Conservation (phyloP, 2,888 invertebrate genomes). For the Drosophila subquinaria region DNA sequence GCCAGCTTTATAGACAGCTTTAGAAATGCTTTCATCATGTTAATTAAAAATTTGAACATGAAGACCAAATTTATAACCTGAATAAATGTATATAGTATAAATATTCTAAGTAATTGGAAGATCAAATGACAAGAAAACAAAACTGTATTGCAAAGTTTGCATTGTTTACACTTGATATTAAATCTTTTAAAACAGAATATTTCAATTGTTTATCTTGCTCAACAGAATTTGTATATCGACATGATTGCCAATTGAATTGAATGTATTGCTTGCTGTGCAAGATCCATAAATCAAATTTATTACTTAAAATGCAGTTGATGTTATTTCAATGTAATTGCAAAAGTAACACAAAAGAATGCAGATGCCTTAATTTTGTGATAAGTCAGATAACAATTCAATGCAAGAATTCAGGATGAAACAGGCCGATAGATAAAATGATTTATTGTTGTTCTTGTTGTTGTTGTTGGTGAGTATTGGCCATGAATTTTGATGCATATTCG, state of each 20-base stretch:
- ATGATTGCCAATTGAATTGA: constrained; percentile 4
- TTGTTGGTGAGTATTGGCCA: background rate
- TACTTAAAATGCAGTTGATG: constrained; percentile 23
- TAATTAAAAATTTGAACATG: constrained; percentile 55
- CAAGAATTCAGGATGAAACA: constrained; percentile 1
- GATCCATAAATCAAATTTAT: constrained; percentile 31
- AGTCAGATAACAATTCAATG: constrained; percentile 19
- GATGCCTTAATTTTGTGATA: constrained; percentile 4
- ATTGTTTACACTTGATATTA: background rate
- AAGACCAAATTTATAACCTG: background rate
- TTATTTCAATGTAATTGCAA: constrained; percentile 34
- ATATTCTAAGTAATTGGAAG: constrained; percentile 1
- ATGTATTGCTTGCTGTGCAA: background rate
- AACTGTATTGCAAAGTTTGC: background rate
- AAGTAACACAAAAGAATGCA: constrained; percentile 11
- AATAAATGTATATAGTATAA: background rate
- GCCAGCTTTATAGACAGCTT: constrained; percentile 40
- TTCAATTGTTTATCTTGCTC: background rate
- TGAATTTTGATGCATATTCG: constrained; percentile 1
- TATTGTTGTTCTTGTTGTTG: constrained; percentile 3
- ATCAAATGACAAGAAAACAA: background rate
- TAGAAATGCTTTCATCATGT: constrained; percentile 47
- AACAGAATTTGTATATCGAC: constrained; percentile 20
- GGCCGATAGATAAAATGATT: constrained; percentile 17
- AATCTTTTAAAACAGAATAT: background rate